Evolutionary conservation across 1,140 invertebrate species (phyloP), one percentile per base, ranked within the genome.

Genomic region (Halotydeus destructor): DNA sequence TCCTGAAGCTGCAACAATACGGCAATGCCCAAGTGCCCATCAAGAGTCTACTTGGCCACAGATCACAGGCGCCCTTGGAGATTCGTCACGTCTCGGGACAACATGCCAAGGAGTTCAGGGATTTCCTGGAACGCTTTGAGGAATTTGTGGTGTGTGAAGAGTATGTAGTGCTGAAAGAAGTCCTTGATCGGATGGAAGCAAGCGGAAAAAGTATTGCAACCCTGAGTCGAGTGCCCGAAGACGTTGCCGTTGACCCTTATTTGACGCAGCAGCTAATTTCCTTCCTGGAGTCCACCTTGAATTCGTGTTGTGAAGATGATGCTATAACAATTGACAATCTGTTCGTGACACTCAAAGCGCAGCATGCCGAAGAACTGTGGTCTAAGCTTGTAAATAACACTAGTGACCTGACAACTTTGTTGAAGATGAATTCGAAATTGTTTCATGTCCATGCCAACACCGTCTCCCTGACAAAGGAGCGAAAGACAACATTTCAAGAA

Each of bases 1-100:
- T 76, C 12, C 73, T 76, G 41, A 62, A 55, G 41, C 37, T 56
- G 35, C 49, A 49, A 24, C 48, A 52, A 37, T 57, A 57, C 41
- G 55, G 55, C 12, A 45, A 49, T 31, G 53, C 55, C 14, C 52
- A 55, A 50, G 55, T 89, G 30, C 84, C 86, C 6, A 86, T 93
- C 23, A 83, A 83, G 60, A 85, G 80, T 60, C 67, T 93, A 30
- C 64, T 91, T 14, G 86, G 86, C 0, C 86, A 93, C 62, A 67
- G 63, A 43, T 65, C 61, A 23, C 66, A 67, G 55, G 86, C 88
- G 9, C 84, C 83, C 24, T 84, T 84, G 5, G 85, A 93, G 67
- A 83, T 94, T 43, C 70, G 88, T 41, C 84, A 93, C 57, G 85
- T 94, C 49, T 91, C 85, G 26, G 72, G 72, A 45, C 82, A 91